Evolutionary conservation across 2,113 vertebrate genomes (phyloP), one percentile per base, ranked within the genome.

Genomic region (Sturnira hondurensis): DNA sequence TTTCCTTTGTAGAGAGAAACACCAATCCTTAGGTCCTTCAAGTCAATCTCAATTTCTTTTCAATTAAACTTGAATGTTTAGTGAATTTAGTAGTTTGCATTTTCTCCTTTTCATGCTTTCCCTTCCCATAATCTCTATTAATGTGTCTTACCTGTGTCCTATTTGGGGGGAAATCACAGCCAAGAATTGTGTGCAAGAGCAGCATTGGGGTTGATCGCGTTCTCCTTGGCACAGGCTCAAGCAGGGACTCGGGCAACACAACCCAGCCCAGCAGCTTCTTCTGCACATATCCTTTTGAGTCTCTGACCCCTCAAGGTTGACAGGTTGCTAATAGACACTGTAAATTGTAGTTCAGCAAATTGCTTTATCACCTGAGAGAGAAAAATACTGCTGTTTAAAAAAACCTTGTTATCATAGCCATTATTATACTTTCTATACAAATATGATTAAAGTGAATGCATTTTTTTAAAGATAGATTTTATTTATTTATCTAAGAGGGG

Each of bases 361-460:
- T 93, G 77, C 61, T 91, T 96, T 90, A 71, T 82, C 38, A 89
- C 50, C 31, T 54, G 45, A 90, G 67, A 92, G 91, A 94, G 78
- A 95, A 96, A 96, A 95, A 97, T 95, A 56, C 38, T 95, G 22
- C 54, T 77, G 31, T 90, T 84, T 47, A 5, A 63, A 54, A 63
- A 83, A 81, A 8, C 87, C 86, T 17, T n/a, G 36, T 90, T 84
- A 73, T 71, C 83, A 63, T 82, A 47, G 45, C 61, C 68, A 65
- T 91, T 52, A 76, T 91, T 68, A 56, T 54, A 58, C 86, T 89
- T 90, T 91, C 47, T 68, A 70, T 93, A 67, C 38, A 94, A 63
- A 47, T 87, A 45, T 20, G 5, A 80, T 90, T 90, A 36, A 89
- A 80, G 8, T 80, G 73, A 93, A 73, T 92, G 54, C 73, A 31